Evolutionary conservation across 2,888 invertebrate genomes (phyloP), one percentile per base, ranked within the genome.

Genomic region (Drosophila acutilabella): DNA sequence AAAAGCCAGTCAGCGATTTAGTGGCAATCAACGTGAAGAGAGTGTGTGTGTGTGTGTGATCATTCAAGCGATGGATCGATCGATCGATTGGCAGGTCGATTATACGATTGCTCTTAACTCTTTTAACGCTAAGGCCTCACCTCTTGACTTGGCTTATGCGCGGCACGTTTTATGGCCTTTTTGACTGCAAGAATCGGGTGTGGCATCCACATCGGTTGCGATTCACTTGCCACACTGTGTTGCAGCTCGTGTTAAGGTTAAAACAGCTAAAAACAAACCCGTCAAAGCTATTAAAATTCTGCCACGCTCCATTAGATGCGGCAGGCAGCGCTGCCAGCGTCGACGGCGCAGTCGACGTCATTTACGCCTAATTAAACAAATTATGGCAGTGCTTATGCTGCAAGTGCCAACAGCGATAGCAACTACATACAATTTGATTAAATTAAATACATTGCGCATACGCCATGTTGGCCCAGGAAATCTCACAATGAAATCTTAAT

Each of bases 351-450:
- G 26, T 33, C 68, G 75, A 48, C 81, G 66, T 76, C 78, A 78
- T 88, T 82, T 81, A 88, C 89, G 88, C 84, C 88, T 86, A 88
- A 88, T 88, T 88, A 89, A 88, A 80, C 87, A 88, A 88, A 89
- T 88, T 88, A 86, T 81, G 82, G 79, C 72, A 77, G 75, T 78
- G 72, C 74, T 81, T 81, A 75, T 81, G 81, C 67, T 68, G 77
- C 74, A 80, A 80, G 77, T 74, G 73, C 54, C 30, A 58, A 23
- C 23, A 36, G 33, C 53, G 56, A 33, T 42, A 59, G 42, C 71
- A 67, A 52, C 58, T 64, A 10, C 53, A 67, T 13, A 48, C 62
- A 67, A 44, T 45, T 58, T 40, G 66, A 59, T 36, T 36, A 57
- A 64, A 71, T 64, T 54, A 42, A 38, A 57, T 64, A 54, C 60